These are phyloP conservation scores for Bovichtus variegatus DNA, from an alignment of 2,797 vertebrate species.

Conservation along the genomic window DNA sequence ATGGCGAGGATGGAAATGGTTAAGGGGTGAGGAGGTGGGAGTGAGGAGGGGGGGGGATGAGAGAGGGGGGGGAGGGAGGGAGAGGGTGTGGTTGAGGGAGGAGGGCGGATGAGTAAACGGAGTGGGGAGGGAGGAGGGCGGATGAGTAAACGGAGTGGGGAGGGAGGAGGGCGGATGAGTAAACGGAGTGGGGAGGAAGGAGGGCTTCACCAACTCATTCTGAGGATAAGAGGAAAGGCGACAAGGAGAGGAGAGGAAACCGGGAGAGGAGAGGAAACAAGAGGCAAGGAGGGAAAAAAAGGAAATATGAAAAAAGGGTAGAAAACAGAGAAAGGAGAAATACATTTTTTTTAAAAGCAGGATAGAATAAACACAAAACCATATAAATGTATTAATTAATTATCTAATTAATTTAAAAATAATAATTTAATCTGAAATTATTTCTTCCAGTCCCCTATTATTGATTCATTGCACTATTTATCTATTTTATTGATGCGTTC, in stretches of 20 bases:
- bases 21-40: conserved; percentile 86
- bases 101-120: conserved; percentile 89
- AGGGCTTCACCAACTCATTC: not conserved
- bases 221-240: not conserved
- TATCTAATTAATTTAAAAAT: not conserved
- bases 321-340: not conserved
- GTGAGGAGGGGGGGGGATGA: conserved; percentile 88
- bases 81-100: too few relatives aligned
- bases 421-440: not conserved
- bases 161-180: not conserved
- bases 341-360: not conserved
- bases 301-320: not conserved
- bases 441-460: not conserved
- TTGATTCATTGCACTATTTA: not conserved
- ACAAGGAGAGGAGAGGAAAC: not conserved
- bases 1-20: conserved; percentile 87
- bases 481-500: not conserved
- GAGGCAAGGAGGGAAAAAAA: not conserved
- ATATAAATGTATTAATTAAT: not conserved
- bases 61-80: conserved; percentile 76
- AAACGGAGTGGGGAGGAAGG: not conserved
- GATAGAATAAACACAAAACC: not conserved
- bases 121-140: not conserved
- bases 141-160: too few relatives aligned
- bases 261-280: not conserved